Base-by-base conservation (phyloP, 1,140 invertebrate species). In the Phymorhynchus buccinoides region DNA sequence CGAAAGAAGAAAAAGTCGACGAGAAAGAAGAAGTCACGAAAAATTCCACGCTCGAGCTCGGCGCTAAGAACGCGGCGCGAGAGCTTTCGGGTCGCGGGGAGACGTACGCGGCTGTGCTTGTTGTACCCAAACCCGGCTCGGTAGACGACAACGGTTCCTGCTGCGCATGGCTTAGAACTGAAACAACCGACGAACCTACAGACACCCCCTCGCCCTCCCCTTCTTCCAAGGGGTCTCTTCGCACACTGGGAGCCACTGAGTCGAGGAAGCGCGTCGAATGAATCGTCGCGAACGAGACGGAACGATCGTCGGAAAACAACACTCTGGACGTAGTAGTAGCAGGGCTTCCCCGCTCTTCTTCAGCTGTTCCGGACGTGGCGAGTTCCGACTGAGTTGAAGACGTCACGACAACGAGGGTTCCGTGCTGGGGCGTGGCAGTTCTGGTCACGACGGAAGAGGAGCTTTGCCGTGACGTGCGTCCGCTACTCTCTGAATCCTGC, bases 161-260 rank as follows among this genome's bases (percentile, higher is more conserved):
- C 32, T 79, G 77, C 27, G 16, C 41, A 79, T 30, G 44, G n/a
- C 77, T 79, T n/a, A n/a, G n/a, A n/a, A n/a, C n/a, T n/a, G n/a
- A n/a, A n/a, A n/a, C n/a, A n/a, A n/a, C n/a, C n/a, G n/a, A n/a
- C n/a, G n/a, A n/a, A n/a, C n/a, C n/a, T 3, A 32, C 41, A 6
- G 27, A 30, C 22, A 35, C 22, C n/a, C 32, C 41, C 6, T 1
- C 3, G 14, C 9, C 77, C n/a, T 4, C 1, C 0, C 30, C 12
- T 52, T 14, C 77, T 14, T 79, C 42, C 16, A n/a, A 22, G n/a
- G 77, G 77, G 41, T 79, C 41, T n/a, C 44, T 30, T 0, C 77
- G 41, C 27, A 79, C 32, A 56, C 77, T 79, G 37, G 44, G 12
- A 30, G 77, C 77, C 41, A 79, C 77, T 35, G 77, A 79, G 32